Percentiles rank a stretch among this genome's conserved stretches.
Conservation (phyloP, 1,140 invertebrate genomes). For the Dreissena polymorpha region DNA sequence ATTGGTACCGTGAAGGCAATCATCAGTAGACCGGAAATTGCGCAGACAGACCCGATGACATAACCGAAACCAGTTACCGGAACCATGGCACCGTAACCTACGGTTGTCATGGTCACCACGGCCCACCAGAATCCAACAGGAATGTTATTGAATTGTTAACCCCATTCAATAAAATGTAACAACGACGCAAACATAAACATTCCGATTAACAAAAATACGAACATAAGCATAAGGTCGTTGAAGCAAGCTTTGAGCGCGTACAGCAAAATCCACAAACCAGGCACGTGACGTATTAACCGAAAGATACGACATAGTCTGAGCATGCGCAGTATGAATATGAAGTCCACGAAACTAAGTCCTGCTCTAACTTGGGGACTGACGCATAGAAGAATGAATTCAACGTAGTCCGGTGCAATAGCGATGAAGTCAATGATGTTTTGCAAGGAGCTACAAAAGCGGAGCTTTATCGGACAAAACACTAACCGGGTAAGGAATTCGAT, state of each 20-base stretch:
- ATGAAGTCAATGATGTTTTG: slow-evolving; percentile 77
- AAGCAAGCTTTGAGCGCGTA: slow-evolving; percentile 99
- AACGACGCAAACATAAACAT: slow-evolving; percentile 77
- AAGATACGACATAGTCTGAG: slow-evolving; percentile 99
- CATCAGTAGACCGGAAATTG: slow-evolving; percentile 96
- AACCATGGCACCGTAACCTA: slow-evolving; percentile 97
- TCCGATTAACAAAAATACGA: slow-evolving; percentile 75
- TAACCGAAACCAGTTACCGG: slow-evolving; percentile 85
- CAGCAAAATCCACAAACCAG: slow-evolving; percentile 98
- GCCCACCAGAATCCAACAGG: slow-evolving; percentile 99
- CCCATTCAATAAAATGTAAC: slow-evolving; percentile 73
- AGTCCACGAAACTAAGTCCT: slow-evolving; percentile 71
- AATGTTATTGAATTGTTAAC: slow-evolving; percentile 94
- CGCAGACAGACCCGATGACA: slow-evolving; percentile 92
- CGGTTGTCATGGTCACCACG: slow-evolving; percentile 98
- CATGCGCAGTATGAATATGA: slow-evolving; percentile 93
- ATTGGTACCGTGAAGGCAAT: slow-evolving; percentile 91
- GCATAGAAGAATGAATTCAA: slow-evolving; percentile 69
- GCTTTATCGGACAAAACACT: slow-evolving; percentile 73
- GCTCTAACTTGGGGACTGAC: slow-evolving; percentile 64
- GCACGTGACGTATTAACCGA: slow-evolving; percentile 98
- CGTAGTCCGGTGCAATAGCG: slow-evolving; percentile 74
- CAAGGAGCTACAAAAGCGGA: slow-evolving; percentile 70
- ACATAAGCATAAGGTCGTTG: slow-evolving; percentile 97
- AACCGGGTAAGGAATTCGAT: slow-evolving; percentile 74